phyloP scores from a whole-genome alignment of 2,113 vertebrate species.

The Phoxinus phoxinus region DNA sequence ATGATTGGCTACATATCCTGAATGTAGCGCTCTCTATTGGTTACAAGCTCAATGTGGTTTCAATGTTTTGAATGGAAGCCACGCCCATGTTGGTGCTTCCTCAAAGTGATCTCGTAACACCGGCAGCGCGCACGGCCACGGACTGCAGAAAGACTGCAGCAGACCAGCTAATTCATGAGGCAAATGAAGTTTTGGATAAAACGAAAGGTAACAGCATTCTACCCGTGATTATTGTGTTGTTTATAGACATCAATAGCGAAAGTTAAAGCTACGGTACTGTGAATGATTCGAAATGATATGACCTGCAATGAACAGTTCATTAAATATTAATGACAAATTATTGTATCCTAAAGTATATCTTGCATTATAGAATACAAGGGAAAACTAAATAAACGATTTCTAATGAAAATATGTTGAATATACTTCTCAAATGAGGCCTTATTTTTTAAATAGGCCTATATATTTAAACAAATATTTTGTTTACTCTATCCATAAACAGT shows the following conservation, averaged over 20 bases:
- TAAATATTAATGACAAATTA: slow-evolving; percentile 1
- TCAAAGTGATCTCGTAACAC: not conserved
- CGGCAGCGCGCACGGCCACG: not conserved
- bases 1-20: slow-evolving; percentile 14
- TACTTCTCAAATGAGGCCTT: too few species aligned
- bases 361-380: too few species aligned
- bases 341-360: not conserved
- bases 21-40: slow-evolving; percentile 13
- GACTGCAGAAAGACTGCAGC: not conserved
- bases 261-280: not conserved
- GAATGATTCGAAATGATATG: not conserved
- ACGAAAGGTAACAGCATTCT: not conserved
- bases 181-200: not conserved
- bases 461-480: too few species aligned
- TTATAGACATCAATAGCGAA: not conserved
- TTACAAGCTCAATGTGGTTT: slow-evolving; percentile 7
- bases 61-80: slow-evolving; percentile 37
- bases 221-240: not conserved
- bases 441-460: too few species aligned
- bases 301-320: not conserved
- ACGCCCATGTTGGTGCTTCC: slow-evolving; percentile 31
- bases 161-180: not conserved
- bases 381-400: not conserved
- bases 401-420: not conserved
- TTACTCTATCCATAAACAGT: not conserved